A percentile compares a stretch with the other conserved stretches of the same genome.
Conservation (phyloP, 2,113 vertebrate species). For the Nematolebias whitei region DNA sequence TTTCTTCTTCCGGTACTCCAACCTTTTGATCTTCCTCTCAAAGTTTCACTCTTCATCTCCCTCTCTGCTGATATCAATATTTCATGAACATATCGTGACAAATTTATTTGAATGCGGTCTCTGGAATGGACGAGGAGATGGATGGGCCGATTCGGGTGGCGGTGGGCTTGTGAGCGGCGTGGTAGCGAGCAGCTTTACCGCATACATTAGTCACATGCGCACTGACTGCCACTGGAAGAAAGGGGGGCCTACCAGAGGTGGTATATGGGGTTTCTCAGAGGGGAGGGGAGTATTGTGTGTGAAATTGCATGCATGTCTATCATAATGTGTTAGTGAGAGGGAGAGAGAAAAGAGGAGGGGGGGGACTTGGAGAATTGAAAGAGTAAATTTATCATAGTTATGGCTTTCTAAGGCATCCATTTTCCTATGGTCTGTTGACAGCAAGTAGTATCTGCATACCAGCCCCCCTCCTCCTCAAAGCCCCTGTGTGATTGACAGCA, state of each 20-base stretch:
- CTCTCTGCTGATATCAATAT: conserved; percentile 80
- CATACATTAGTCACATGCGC: conserved; percentile 93
- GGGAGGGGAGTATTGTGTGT: conserved; percentile 55
- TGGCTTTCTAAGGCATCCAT: conserved; percentile 94
- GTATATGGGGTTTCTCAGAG: conserved; percentile 75
- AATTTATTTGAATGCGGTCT: conserved; percentile 84
- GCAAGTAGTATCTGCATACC: conserved; percentile 78
- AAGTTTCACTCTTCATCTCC: conserved; percentile 53
- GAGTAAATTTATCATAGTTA: conserved; percentile 98
- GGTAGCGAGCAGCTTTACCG: conserved; percentile 94
- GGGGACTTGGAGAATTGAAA: conserved; percentile 59
- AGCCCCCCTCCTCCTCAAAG: conserved; percentile 23
- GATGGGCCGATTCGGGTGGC: conserved; percentile 91
- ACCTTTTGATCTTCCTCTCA: conserved; percentile 58
- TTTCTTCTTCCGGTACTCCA: conserved; percentile 24
- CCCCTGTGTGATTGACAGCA: conserved; percentile 65
- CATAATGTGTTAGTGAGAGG: conserved; percentile 58
- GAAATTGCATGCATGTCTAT: conserved; percentile 71
- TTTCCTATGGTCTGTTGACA: conserved; percentile 92
- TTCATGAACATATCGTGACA: conserved; percentile 85
- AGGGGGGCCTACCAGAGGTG: conserved; percentile 80
- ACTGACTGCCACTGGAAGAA: conserved; percentile 55
- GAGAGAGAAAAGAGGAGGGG: conserved; percentile 55
- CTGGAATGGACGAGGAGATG: conserved; percentile 86
- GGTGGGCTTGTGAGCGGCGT: conserved; percentile 91